Evolutionary conservation across 2,113 vertebrate species (phyloP).

Genomic region (Trichomycterus rosablanca): DNA sequence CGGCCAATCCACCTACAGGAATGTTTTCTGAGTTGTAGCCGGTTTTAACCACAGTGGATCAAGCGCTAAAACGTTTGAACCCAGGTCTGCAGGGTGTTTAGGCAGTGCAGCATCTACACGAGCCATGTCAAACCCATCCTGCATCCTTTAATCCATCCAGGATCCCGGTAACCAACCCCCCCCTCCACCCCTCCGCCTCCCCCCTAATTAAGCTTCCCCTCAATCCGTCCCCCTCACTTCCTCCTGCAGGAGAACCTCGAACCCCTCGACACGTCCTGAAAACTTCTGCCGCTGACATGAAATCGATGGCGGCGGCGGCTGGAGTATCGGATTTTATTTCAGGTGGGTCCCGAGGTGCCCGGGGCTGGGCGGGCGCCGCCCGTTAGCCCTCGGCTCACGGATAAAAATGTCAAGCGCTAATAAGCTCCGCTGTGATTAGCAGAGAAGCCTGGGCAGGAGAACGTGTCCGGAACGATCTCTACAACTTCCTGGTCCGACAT

Average conservation of each 20-base stretch:
- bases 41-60: no score
- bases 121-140: no score
- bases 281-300: slow-evolving; percentile 68
- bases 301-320: slow-evolving; percentile 58
- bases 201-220: slow-evolving; percentile 76
- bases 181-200: no score
- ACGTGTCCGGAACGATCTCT: slow-evolving; percentile 67
- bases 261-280: slow-evolving; percentile 55
- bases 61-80: no score
- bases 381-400: slow-evolving; percentile 55
- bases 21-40: no score
- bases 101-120: no score
- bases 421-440: slow-evolving; percentile 76
- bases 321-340: slow-evolving; percentile 62
- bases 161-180: no score
- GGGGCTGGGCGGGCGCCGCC: slow-evolving; percentile 42
- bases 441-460: slow-evolving; percentile 64
- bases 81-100: no score
- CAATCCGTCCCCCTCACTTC: slow-evolving; percentile 40
- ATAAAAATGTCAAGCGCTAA: slow-evolving; percentile 76
- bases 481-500: slow-evolving; percentile 62
- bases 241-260: slow-evolving; percentile 10
- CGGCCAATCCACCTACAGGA: no score
- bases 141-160: no score
- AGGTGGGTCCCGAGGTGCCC: slow-evolving; percentile 68